A percentile compares a stretch with the other conserved stretches of the same genome.
Conservation (phyloP, 2,797 vertebrate species). For the Emydoidea blandingii region DNA sequence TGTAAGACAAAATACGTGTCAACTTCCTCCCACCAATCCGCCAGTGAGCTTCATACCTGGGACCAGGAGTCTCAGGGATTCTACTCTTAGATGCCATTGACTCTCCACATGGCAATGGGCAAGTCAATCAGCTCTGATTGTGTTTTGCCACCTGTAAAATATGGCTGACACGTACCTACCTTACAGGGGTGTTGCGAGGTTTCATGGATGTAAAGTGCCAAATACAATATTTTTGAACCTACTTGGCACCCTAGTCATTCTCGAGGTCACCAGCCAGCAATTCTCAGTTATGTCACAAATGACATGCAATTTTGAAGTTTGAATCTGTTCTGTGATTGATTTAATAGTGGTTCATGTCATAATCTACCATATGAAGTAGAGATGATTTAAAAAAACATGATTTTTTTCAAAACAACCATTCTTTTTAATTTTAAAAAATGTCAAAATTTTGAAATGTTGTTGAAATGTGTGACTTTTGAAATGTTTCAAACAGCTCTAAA, state of each 20-base stretch:
- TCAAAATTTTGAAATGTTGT: background rate
- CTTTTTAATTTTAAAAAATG: background rate
- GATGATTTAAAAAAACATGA: background rate
- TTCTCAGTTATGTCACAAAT: background rate
- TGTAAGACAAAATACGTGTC: background rate
- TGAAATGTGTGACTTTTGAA: background rate
- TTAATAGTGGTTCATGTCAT: too few relatives aligned
- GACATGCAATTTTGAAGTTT: background rate
- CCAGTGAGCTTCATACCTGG: background rate
- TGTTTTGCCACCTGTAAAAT: background rate
- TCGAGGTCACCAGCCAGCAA: background rate
- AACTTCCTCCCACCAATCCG: background rate
- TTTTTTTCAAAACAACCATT: fast-evolving
- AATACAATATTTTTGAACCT: background rate
- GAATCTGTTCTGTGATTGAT: background rate
- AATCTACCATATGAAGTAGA: background rate
- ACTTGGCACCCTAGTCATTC: background rate
- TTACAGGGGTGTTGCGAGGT: background rate
- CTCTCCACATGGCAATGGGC: background rate
- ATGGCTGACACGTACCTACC: background rate
- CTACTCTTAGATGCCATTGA: too few relatives aligned
- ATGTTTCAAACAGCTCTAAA: background rate
- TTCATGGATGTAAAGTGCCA: background rate
- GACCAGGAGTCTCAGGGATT: background rate
- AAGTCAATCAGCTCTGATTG: background rate